Conservation (phyloP, 2,888 invertebrate species). For the Tenthredo livida region DNA sequence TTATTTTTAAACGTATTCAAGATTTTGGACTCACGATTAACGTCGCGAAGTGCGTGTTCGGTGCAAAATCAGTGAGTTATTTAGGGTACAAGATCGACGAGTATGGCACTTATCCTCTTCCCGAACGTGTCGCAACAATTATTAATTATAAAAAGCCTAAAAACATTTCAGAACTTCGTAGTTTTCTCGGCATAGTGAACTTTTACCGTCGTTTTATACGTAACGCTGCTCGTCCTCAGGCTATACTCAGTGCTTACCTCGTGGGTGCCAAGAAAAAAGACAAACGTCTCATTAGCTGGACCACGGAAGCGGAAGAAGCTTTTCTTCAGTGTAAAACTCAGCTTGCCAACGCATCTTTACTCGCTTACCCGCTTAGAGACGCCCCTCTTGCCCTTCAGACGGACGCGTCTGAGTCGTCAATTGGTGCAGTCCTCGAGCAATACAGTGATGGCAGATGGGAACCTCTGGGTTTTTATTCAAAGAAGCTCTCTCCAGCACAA, state of each 20-base stretch:
- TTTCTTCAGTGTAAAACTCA: slow-evolving; percentile 53
- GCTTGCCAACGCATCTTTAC: slow-evolving; percentile 51
- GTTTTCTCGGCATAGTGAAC: slow-evolving; percentile 62
- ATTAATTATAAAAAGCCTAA: background rate
- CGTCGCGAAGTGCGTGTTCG: no score
- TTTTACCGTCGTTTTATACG: slow-evolving; percentile 58
- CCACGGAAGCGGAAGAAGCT: slow-evolving; percentile 26
- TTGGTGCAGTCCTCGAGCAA: slow-evolving; percentile 57
- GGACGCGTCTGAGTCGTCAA: slow-evolving; percentile 53
- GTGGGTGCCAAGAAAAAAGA: slow-evolving; percentile 54
- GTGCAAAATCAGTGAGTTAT: no score
- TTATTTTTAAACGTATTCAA: no score
- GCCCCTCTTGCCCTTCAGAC: slow-evolving; percentile 55
- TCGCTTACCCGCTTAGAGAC: slow-evolving; percentile 54
- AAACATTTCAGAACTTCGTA: slow-evolving; percentile 53
- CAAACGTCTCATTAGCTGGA: slow-evolving; percentile 56
- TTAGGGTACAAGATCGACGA: no score
- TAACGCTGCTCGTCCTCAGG: slow-evolving; percentile 52
- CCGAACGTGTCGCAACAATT: no score
- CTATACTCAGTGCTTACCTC: background rate
- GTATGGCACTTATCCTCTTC: no score
- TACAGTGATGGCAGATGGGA: slow-evolving; percentile 16
- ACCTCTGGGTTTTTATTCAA: slow-evolving; percentile 38
- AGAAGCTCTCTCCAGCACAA: slow-evolving; percentile 53
- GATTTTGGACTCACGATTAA: no score